These are phyloP conservation scores for Phataginus tricuspis DNA, from an alignment of 2,797 vertebrate species.

Conservation along the genomic window DNA sequence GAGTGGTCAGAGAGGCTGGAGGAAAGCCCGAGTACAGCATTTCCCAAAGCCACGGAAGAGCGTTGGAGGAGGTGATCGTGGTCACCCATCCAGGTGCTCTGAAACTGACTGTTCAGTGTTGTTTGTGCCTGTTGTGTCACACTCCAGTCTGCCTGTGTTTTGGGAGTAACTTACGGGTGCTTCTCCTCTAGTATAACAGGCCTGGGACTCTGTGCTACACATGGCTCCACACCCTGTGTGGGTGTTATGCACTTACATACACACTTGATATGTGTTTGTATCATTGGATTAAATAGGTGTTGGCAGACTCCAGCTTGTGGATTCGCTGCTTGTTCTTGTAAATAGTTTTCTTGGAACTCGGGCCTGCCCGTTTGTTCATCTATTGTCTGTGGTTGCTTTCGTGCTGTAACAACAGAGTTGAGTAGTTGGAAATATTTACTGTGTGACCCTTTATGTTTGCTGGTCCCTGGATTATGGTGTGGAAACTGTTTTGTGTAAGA, in stretches of 20 bases:
- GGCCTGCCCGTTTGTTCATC: not conserved
- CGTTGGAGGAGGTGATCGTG: not conserved
- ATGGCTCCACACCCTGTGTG: not conserved
- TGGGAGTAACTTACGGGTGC: not conserved
- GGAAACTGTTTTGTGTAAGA: constrained; percentile 5
- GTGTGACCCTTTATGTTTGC: not conserved
- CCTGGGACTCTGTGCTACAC: not conserved
- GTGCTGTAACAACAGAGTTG: not conserved
- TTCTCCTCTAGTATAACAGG: not conserved
- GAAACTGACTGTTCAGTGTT: not conserved
- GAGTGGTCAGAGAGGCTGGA: not conserved
- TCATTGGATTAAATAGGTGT: not conserved
- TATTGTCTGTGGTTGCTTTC: not conserved
- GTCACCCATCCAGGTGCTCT: not conserved
- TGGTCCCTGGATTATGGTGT: not conserved
- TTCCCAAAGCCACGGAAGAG: not conserved
- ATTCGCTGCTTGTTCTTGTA: not conserved
- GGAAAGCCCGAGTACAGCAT: not conserved
- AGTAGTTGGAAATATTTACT: not conserved
- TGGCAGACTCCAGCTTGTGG: not conserved
- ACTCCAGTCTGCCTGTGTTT: not conserved
- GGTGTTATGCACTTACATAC: not conserved
- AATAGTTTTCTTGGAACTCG: not conserved
- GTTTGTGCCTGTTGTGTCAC: not conserved
- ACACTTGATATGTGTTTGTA: not conserved